These are phyloP conservation scores for Mormyrus iriodes DNA, from an alignment of 2,113 vertebrate genomes.

Conservation along the genomic window DNA sequence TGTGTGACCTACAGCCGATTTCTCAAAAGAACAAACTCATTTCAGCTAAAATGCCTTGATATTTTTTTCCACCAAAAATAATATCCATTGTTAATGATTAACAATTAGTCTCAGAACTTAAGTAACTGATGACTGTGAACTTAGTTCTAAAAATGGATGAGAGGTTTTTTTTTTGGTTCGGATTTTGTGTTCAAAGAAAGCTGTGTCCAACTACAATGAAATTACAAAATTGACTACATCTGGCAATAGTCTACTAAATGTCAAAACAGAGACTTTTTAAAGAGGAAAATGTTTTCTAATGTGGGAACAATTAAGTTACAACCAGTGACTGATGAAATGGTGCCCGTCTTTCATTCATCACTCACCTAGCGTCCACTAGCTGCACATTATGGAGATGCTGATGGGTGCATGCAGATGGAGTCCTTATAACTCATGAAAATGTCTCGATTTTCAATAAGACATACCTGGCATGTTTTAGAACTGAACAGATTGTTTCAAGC, in stretches of 20 bases:
- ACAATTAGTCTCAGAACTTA: neutral
- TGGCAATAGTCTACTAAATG: constrained; percentile 51
- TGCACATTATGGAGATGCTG: neutral
- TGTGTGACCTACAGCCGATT: neutral
- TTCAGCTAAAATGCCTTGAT: neutral
- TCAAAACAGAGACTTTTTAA: constrained; percentile 50
- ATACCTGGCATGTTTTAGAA: neutral
- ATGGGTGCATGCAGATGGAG: neutral
- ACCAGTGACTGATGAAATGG: neutral
- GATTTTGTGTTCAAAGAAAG: neutral
- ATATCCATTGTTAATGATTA: neutral
- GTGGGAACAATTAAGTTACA: constrained; percentile 63
- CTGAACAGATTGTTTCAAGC: neutral
- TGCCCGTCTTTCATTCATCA: neutral
- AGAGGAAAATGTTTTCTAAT: constrained; percentile 49
- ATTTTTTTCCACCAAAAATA: neutral
- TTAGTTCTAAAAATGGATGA: constrained; percentile 16
- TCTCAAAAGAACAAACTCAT: neutral
- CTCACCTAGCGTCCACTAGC: neutral
- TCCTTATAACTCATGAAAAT: neutral
- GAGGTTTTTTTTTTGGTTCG: neutral
- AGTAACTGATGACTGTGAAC: neutral
- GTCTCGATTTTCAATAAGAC: neutral
- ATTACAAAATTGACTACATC: constrained; percentile 56
- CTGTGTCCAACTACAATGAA: constrained; percentile 50